A percentile compares a stretch with the other conserved stretches of the same genome.
These are phyloP conservation scores for Eilema sororculum DNA, from an alignment of 2,888 invertebrate species.

Conservation along the genomic window DNA sequence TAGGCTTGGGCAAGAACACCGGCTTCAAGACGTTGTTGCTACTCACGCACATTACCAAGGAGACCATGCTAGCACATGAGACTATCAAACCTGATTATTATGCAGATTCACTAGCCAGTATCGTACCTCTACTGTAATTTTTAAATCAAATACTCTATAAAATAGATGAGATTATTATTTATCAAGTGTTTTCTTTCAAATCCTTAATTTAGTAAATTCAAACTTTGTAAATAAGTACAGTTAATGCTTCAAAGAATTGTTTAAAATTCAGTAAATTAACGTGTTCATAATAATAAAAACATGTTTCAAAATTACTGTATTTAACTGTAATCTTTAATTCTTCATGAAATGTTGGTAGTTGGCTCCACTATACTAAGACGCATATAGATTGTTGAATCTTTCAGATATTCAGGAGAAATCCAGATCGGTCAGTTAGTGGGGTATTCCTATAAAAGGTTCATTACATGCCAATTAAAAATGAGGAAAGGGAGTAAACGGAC, in stretches of 20 bases:
- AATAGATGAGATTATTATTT: not conserved
- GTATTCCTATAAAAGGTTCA: no score
- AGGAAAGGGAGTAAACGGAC: no score
- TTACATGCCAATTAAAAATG: no score
- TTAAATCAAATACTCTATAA: not conserved
- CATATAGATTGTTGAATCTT: no score
- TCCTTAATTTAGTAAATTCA: not conserved
- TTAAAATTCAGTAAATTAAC: not conserved
- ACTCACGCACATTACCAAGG: conserved; percentile 80
- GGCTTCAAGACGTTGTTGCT: conserved; percentile 92
- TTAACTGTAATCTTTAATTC: not conserved
- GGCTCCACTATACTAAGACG: no score
- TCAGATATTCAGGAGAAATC: no score
- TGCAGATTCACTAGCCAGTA: conserved; percentile 68
- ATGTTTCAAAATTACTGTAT: not conserved
- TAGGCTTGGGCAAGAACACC: conserved; percentile 90
- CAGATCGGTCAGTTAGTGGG: no score
- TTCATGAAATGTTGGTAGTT: not conserved
- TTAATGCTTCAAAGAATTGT: not conserved
- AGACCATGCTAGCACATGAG: conserved; percentile 83
- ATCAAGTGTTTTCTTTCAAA: not conserved
- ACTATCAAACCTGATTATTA: conserved; percentile 82
- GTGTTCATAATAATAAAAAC: not conserved
- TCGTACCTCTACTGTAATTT: conserved; percentile 59
- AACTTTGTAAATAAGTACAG: no score